These are phyloP conservation scores for Tragelaphus imberbis DNA, from an alignment of 2,113 vertebrate species.

Conservation along the genomic window DNA sequence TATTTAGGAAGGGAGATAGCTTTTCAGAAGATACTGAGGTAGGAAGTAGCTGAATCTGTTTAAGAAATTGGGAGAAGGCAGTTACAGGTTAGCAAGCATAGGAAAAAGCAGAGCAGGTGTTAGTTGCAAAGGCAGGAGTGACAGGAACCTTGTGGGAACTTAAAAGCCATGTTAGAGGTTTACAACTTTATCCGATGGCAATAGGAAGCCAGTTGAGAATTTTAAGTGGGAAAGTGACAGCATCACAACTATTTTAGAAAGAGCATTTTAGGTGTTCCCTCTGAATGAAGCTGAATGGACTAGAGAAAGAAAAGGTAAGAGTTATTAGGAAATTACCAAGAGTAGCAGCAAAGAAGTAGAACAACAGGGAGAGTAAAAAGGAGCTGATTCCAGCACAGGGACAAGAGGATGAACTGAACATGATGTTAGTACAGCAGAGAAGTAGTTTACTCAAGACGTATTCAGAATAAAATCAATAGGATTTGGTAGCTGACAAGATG, in stretches of 20 bases:
- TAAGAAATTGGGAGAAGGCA: not conserved
- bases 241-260: not conserved
- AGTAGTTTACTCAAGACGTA: not conserved
- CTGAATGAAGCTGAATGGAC: not conserved
- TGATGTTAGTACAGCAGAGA: not conserved
- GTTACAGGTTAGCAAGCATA: not conserved
- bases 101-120: not conserved
- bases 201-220: not conserved
- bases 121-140: not conserved
- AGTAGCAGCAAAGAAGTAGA: not conserved
- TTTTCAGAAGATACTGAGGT: not conserved
- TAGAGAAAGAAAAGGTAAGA: not conserved
- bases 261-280: not conserved
- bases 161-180: not conserved
- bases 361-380: not conserved
- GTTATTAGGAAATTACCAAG: not conserved
- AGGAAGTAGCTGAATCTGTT: not conserved
- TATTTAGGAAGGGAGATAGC: not conserved
- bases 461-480: not conserved
- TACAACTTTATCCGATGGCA: not conserved
- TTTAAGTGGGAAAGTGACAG: not conserved
- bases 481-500: not conserved
- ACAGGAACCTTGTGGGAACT: not conserved
- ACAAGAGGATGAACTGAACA: not conserved
- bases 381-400: not conserved